These are phyloP conservation scores for Myanophis thanlyinensis DNA, from an alignment of 2,113 vertebrate species.

Conservation along the genomic window DNA sequence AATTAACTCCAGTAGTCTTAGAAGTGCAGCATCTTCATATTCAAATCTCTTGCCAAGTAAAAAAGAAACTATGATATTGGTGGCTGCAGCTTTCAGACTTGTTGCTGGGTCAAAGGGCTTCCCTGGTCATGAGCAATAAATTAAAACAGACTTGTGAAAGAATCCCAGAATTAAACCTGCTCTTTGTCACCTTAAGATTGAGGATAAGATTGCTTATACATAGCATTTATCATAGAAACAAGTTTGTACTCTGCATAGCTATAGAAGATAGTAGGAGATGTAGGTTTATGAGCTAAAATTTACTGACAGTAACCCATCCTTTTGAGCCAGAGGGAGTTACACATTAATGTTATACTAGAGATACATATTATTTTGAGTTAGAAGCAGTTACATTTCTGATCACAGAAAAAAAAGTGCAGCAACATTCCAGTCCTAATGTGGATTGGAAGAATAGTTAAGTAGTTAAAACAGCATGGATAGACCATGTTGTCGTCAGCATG, in stretches of 20 bases:
- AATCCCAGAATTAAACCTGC: background rate
- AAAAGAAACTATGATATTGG: conserved; percentile 56
- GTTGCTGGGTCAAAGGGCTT: conserved; percentile 48
- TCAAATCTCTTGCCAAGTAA: conserved; percentile 53
- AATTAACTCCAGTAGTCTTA: conserved; percentile 45
- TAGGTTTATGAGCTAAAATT: background rate
- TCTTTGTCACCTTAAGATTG: background rate
- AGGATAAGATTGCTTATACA: background rate
- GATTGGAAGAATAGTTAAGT: background rate
- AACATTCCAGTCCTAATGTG: background rate
- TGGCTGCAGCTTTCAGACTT: conserved; percentile 40
- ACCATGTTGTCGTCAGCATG: background rate
- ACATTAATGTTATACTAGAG: background rate
- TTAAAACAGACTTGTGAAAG: background rate
- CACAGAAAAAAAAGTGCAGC: background rate
- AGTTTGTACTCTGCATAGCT: background rate
- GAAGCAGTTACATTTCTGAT: background rate
- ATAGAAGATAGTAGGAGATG: background rate
- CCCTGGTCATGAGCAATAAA: conserved; percentile 8
- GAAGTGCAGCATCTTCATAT: conserved; percentile 49
- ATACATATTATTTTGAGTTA: background rate
- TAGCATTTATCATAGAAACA: background rate
- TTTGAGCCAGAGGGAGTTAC: background rate
- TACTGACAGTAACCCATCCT: background rate
- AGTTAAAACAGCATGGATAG: too few relatives aligned